These are phyloP conservation scores for Proterorhinus semilunaris DNA, from an alignment of 2,113 vertebrate genomes.

Conservation along the genomic window DNA sequence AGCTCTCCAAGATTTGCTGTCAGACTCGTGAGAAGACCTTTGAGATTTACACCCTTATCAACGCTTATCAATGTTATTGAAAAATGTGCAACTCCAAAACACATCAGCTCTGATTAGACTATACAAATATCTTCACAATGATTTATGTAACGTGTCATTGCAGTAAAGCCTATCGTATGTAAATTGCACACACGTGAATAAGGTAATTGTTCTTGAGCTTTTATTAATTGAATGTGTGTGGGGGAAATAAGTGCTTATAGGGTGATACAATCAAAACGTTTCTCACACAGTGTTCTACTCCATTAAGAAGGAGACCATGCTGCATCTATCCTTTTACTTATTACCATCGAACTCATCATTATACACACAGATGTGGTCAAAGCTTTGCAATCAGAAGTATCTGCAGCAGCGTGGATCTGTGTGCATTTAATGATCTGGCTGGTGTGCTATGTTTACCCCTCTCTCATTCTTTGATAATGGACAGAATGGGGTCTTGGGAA, in stretches of 20 bases:
- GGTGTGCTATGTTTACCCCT: slow-evolving; percentile 19
- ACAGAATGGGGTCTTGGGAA: slow-evolving; percentile 42
- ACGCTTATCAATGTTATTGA: slow-evolving; percentile 34
- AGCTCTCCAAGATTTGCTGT: slow-evolving; percentile 57
- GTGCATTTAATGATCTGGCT: slow-evolving; percentile 1
- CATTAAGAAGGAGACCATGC: slow-evolving; percentile 4
- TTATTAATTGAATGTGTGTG: slow-evolving; percentile 4
- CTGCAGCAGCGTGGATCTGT: not conserved
- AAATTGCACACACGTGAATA: too few species aligned
- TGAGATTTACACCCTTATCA: slow-evolving; percentile 34
- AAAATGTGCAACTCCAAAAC: not conserved
- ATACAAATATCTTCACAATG: not conserved
- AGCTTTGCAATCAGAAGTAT: slow-evolving; percentile 17
- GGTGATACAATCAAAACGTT: not conserved
- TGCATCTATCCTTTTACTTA: slow-evolving; percentile 5
- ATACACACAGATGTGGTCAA: slow-evolving; percentile 19
- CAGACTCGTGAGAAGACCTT: slow-evolving; percentile 62
- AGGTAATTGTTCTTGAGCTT: not conserved
- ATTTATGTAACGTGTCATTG: not conserved
- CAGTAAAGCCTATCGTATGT: too few species aligned
- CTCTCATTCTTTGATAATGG: slow-evolving; percentile 30
- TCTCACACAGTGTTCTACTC: not conserved
- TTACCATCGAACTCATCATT: slow-evolving; percentile 12
- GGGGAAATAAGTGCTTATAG: too few species aligned
- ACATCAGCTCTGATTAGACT: not conserved